Evolutionary conservation across 2,797 vertebrate genomes (phyloP), one percentile per base, ranked within the genome.

Genomic region (Aythya fuligula): DNA sequence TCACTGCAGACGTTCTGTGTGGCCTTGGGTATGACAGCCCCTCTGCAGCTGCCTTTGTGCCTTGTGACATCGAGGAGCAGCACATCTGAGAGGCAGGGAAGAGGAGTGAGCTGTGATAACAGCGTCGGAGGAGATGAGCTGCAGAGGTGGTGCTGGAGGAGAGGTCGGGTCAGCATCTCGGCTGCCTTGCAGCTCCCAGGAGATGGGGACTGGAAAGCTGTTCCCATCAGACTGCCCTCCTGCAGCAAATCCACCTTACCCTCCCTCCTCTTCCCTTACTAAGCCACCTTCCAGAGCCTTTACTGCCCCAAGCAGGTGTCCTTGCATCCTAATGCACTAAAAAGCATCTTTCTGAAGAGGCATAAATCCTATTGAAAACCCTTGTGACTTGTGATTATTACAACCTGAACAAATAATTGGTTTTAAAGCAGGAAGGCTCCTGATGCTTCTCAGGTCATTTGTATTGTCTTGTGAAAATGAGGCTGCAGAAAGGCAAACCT

Each of bases 21-120:
- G 28, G 11, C 77, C 57, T 62, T 84, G 41, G 9, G 34, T 78
- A 53, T 72, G 47, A 21, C 25, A 51, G 4, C 45, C 34, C 43
- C 56, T 57, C 28, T 65, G 34, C 6, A 8, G 28, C 66, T 62
- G 76, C 49, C 30, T 45, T 77, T 60, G 45, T 72, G 47, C 57
- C 39, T 57, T n/a, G 54, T 3, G 3, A 62, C 73, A 38, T 15
- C 27, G 67, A 87, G 51, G 16, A 86, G 30, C 34, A 66, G 71
- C 51, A 39, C 2, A 1, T 60, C 57, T 1, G 0, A 1, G 2
- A 2, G 32, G 53, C 47, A 1, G 1, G 22, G 41, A 49, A 28
- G 51, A 69, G 18, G 1, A 79, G 70, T 0, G 6, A 21, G 8
- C 65, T 75, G 54, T 49, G 27, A 32, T 90, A 67, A 76, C 19